Base-by-base conservation (phyloP, 1,140 invertebrate species). In the Calephelis virginiensis region DNA sequence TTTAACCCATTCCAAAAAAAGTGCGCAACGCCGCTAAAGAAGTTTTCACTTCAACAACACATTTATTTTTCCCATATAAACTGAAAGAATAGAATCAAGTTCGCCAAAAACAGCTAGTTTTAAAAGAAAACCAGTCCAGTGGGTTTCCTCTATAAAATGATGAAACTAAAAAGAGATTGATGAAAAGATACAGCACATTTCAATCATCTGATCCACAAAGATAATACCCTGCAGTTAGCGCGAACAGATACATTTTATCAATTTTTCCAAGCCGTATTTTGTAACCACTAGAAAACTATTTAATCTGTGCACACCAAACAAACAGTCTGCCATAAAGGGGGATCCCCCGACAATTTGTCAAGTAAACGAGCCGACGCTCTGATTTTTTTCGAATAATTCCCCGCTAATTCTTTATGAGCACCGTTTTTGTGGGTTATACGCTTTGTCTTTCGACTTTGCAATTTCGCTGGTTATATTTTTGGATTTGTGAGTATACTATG, bases 301-400 rank as follows among this genome's bases (percentile, higher is more conserved):
- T 71, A 68, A 71, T 71, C 69, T 69, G 65, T 40, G 64, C 67
- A 37, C 49, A 49, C 38, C 61, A 47, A 47, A 62, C 61, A 62
- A 62, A 62, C 61, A 47, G 45, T 49, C 61, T 49, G 63, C 64
- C 64, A 66, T 70, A 70, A 70, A 70, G 53, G 43, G 69, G 62
- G 61, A 64, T 69, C 53, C 69, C 47, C 17, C 37, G 48, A 63
- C 66, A 67, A 71, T 71, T 67, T 71, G 69, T 71, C 69, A 71
- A 71, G 66, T 47, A 64, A 70, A 66, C 68, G 60, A 61, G 64
- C 61, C 61, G 61, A 56, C 63, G 64, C n/a, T 53, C 56, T 62
- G 68, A 69, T 69, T 69, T 69, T 59, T 62, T 40, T 13, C 69
- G 69, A 66, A 67, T 71, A 71, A 71, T 67, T 61, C 63, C 14